A percentile compares a stretch with the other conserved stretches of the same genome.
Conservation (phyloP, 2,113 vertebrate genomes). For the Propithecus coquereli region DNA sequence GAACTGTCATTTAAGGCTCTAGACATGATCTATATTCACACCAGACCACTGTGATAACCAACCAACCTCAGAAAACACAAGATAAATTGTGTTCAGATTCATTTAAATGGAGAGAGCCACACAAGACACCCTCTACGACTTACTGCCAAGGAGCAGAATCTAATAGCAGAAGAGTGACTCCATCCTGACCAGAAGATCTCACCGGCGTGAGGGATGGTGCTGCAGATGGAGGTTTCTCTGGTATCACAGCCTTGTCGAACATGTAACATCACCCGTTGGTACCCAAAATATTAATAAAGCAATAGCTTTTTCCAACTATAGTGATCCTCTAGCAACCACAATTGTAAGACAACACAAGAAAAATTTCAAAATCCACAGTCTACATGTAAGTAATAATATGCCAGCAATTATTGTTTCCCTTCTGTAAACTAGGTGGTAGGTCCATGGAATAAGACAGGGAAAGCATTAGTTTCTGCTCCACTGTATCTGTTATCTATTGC, state of each 20-base stretch:
- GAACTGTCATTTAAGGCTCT: neutral
- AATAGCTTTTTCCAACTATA: neutral
- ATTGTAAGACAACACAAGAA: neutral
- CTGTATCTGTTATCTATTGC: neutral
- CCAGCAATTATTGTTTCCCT: neutral
- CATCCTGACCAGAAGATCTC: neutral
- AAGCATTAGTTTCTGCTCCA: neutral
- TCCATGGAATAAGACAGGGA: neutral
- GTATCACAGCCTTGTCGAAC: neutral
- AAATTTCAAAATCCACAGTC: slow-evolving; percentile 31
- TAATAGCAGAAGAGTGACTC: neutral
- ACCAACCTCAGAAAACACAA: slow-evolving; percentile 15
- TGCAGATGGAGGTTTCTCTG: neutral
- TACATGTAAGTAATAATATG: neutral
- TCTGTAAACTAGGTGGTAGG: neutral
- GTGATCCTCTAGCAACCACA: neutral
- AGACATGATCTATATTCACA: neutral
- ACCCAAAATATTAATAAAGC: neutral
- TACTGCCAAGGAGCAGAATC: neutral
- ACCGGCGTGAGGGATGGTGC: neutral
- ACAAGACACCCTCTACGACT: neutral
- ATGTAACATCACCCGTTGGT: neutral
- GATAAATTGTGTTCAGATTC: neutral
- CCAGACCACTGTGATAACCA: neutral
- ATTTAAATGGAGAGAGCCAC: neutral